Evolutionary conservation across 2,113 vertebrate species (phyloP).

Genomic region (Kryptolebias marmoratus): DNA sequence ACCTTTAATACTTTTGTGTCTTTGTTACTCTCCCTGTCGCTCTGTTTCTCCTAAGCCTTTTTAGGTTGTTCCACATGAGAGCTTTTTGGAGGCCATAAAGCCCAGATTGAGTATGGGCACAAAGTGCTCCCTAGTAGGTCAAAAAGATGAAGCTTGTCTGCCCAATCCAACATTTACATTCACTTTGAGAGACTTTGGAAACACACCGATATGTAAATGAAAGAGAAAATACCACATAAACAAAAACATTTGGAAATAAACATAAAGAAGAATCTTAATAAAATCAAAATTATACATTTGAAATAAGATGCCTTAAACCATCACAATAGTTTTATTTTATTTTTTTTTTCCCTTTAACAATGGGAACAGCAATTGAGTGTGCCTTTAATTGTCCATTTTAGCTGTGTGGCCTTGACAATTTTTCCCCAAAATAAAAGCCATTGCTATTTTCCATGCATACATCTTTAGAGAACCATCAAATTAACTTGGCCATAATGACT

Average conservation of each 20-base stretch:
- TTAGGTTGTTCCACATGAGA: no score
- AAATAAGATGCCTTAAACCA: not conserved
- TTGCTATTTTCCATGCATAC: conserved; percentile 44
- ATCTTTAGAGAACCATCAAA: conserved; percentile 54
- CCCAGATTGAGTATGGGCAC: conserved; percentile 54
- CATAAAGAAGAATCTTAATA: not conserved
- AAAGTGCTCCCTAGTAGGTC: conserved; percentile 54
- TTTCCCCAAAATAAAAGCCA: conserved; percentile 32
- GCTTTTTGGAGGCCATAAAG: conserved; percentile 23
- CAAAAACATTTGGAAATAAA: no score
- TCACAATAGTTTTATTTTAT: not conserved
- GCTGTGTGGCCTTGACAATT: conserved; percentile 40
- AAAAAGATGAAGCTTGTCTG: conserved; percentile 41
- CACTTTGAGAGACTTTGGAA: not conserved
- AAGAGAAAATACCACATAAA: conserved; percentile 11
- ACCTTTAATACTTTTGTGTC: conserved; percentile 21
- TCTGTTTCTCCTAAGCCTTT: no score
- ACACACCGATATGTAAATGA: conserved; percentile 60
- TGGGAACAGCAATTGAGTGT: not conserved
- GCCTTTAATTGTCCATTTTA: conserved; percentile 14
- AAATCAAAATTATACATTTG: conserved; percentile 2
- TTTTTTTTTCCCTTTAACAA: conserved; percentile 16
- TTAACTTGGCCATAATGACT: conserved; percentile 38
- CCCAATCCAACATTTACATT: not conserved
- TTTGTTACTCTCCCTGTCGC: not conserved